These are phyloP conservation scores for Oscheius sp. DNA, from an alignment of 2,888 invertebrate species.

Conservation along the genomic window DNA sequence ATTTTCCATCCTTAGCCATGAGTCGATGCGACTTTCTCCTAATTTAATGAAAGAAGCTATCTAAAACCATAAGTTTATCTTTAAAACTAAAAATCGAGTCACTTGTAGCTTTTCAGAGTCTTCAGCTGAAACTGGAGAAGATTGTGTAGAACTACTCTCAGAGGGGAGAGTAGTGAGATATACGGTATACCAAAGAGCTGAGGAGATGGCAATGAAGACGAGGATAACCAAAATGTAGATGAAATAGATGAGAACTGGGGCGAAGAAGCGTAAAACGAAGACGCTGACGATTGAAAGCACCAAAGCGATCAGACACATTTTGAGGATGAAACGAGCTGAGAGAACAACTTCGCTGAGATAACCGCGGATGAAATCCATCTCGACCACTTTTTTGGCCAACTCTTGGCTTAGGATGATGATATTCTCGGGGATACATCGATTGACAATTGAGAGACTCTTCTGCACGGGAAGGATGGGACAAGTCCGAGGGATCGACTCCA, in stretches of 20 bases:
- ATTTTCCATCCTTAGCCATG: conserved; percentile 23
- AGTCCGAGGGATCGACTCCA: neutral
- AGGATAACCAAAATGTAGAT: conserved; percentile 22
- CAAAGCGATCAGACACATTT: conserved; percentile 19
- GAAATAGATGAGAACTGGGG: conserved; percentile 25
- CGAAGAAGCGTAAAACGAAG: conserved; percentile 28
- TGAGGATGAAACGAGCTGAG: conserved; percentile 20
- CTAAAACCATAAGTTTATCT: neutral
- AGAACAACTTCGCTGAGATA: conserved; percentile 22
- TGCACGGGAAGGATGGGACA: conserved; percentile 26
- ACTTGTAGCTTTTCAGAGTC: neutral
- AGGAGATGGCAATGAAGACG: conserved; percentile 11
- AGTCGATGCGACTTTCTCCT: conserved; percentile 10
- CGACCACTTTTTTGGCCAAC: conserved; percentile 20
- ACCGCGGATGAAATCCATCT: conserved; percentile 29
- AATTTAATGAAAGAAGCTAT: conserved; percentile 6
- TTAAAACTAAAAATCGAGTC: neutral
- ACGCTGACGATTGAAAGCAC: conserved; percentile 14
- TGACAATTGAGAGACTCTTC: conserved; percentile 18
- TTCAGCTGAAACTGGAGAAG: no score
- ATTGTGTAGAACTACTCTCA: neutral
- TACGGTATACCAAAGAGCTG: conserved; percentile 28
- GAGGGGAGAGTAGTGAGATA: neutral
- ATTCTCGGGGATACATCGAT: conserved; percentile 32
- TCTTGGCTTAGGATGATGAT: conserved; percentile 19